These are phyloP conservation scores for Tragelaphus scriptus DNA, from an alignment of 2,113 vertebrate genomes.

Conservation along the genomic window DNA sequence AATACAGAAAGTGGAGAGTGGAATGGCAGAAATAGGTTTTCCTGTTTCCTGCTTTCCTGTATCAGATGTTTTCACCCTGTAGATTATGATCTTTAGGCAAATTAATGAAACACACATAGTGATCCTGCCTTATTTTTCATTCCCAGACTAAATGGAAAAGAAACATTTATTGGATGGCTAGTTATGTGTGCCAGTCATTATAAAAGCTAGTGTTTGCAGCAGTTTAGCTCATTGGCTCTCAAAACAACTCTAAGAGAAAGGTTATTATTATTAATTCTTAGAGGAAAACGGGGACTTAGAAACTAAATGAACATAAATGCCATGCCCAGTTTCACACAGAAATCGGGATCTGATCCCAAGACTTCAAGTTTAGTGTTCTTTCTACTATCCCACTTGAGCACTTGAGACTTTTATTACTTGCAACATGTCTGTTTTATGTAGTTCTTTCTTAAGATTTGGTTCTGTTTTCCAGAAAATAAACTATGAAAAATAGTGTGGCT, in stretches of 20 bases:
- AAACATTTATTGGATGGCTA: background rate
- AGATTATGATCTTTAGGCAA: background rate
- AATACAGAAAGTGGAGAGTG: background rate
- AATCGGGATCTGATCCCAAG: background rate
- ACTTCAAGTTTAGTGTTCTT: background rate
- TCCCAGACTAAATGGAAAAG: background rate
- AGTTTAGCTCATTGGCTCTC: background rate
- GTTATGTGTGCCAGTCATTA: background rate
- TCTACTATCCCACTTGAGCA: background rate
- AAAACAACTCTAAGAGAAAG: background rate
- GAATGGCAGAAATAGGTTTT: background rate
- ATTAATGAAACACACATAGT: background rate
- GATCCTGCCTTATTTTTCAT: background rate
- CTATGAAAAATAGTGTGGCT: background rate
- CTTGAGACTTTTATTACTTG: background rate
- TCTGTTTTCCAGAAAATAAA: background rate
- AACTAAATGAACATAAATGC: background rate
- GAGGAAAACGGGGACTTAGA: background rate
- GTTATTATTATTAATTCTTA: background rate
- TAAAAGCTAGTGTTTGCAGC: background rate
- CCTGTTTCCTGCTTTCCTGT: background rate
- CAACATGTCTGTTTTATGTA: background rate
- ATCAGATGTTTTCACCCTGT: background rate
- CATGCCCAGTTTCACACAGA: background rate
- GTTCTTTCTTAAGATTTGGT: background rate